phyloP scores from a whole-genome alignment of 2,113 vertebrate species.

The Campylomormyrus tamandua region DNA sequence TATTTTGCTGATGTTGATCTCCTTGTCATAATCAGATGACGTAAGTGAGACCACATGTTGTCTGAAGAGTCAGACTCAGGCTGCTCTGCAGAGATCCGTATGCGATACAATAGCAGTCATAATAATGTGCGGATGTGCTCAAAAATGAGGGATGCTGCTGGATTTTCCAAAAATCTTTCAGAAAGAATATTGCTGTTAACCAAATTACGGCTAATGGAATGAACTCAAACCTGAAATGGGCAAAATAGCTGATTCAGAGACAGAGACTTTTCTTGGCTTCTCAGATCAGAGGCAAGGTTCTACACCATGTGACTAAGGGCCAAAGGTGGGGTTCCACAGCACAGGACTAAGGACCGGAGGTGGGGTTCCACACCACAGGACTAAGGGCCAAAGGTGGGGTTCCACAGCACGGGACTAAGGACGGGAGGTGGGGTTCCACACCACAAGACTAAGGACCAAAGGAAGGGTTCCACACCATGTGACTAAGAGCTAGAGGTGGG shows the following conservation, averaged over 20 bases:
- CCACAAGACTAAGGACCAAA: not conserved
- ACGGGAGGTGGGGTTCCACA: not conserved
- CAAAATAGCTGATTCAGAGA: not conserved
- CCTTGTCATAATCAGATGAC: not conserved
- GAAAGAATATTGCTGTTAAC: not conserved
- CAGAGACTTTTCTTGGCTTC: not conserved
- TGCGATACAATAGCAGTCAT: not conserved
- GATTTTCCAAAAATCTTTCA: not conserved
- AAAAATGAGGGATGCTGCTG: not conserved
- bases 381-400: rapidly evolving
- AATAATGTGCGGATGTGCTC: not conserved
- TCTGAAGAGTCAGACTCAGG: not conserved
- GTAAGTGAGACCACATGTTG: not conserved
- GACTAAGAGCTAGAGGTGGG: not conserved
- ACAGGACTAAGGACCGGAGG: not conserved
- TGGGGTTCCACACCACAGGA: not conserved
- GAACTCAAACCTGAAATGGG: not conserved
- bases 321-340: not conserved
- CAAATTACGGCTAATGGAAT: not conserved
- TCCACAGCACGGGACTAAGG: not conserved
- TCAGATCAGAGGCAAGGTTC: not conserved
- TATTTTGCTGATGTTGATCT: not conserved
- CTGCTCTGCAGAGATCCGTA: not conserved
- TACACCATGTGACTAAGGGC: not conserved
- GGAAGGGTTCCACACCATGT: not conserved